Evolutionary conservation across 2,888 invertebrate genomes (phyloP).

Genomic region (Copidosoma aretas): DNA sequence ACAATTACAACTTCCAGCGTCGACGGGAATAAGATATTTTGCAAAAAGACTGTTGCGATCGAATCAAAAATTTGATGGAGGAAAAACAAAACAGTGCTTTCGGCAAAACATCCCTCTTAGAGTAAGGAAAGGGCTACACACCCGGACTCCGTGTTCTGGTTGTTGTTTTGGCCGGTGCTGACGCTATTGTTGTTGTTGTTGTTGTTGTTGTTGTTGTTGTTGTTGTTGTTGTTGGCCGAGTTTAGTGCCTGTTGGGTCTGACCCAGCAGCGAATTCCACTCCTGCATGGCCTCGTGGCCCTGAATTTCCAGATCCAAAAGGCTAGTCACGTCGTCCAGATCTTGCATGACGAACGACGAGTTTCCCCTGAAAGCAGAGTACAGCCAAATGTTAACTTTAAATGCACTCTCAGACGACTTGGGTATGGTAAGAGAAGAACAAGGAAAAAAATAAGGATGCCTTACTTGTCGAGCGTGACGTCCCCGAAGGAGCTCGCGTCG

Average conservation of each 20-base stretch:
- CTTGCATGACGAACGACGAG: constrained; percentile 62
- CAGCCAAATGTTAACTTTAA: not conserved
- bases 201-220: constrained; percentile 52
- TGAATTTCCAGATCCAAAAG: constrained; percentile 64
- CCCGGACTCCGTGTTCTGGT: constrained; percentile 55
- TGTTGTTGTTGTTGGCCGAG: constrained; percentile 53
- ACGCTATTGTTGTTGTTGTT: constrained; percentile 50
- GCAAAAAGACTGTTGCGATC: not conserved
- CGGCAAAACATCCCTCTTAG: not conserved
- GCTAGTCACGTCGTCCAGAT: constrained; percentile 65
- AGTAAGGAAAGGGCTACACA: constrained; percentile 49
- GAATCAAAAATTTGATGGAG: too few relatives aligned
- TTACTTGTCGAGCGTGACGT: constrained; percentile 66
- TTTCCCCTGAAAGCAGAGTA: constrained; percentile 50
- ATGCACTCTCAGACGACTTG: too few relatives aligned
- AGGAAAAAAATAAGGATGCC: too few relatives aligned
- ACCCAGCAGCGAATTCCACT: constrained; percentile 66
- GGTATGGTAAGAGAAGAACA: too few relatives aligned
- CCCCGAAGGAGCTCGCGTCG: constrained; percentile 68
- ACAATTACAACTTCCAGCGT: not conserved
- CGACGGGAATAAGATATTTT: not conserved
- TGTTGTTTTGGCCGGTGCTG: constrained; percentile 50
- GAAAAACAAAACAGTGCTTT: too few relatives aligned
- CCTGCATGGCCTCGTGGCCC: constrained; percentile 66
- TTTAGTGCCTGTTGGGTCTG: constrained; percentile 57